Percentiles rank a stretch among this genome's conserved stretches.
Evolutionary conservation across 1,140 invertebrate species (phyloP).

Genomic region (Ceratitis capitata): DNA sequence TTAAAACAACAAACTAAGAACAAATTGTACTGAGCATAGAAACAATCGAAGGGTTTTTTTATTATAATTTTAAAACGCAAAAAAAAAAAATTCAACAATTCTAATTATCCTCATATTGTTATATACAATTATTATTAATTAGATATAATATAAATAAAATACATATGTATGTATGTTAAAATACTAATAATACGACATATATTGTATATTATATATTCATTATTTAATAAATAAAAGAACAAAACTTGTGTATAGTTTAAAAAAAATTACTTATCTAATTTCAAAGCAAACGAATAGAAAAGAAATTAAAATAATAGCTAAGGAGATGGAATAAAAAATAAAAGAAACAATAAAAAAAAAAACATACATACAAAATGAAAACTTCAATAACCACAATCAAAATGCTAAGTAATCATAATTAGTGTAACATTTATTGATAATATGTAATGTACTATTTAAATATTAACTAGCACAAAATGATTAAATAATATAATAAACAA

Average conservation of each 20-base stretch:
- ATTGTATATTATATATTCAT: no score
- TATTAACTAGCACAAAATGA: slow-evolving; percentile 32
- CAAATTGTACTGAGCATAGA: slow-evolving; percentile 17
- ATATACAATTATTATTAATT: background rate
- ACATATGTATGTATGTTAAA: background rate
- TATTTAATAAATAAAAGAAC: background rate
- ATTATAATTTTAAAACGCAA: no score
- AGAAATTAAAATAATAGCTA: no score
- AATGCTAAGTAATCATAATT: slow-evolving; percentile 21
- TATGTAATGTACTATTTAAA: slow-evolving; percentile 5
- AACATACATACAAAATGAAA: background rate
- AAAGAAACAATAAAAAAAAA: background rate
- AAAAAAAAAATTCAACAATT: background rate
- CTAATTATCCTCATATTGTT: slow-evolving; percentile 15
- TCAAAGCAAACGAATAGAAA: background rate
- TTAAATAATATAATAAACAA: no score
- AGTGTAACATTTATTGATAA: slow-evolving; percentile 13
- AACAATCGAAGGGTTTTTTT: slow-evolving; percentile 15
- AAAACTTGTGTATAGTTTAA: background rate
- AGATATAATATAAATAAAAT: no score
- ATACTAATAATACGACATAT: background rate
- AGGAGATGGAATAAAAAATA: no score
- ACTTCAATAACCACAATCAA: slow-evolving; percentile 25
- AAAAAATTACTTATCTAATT: background rate
- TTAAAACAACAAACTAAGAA: no score